Base-by-base conservation (phyloP, 2,113 vertebrate genomes). In the Girardinichthys multiradiatus region DNA sequence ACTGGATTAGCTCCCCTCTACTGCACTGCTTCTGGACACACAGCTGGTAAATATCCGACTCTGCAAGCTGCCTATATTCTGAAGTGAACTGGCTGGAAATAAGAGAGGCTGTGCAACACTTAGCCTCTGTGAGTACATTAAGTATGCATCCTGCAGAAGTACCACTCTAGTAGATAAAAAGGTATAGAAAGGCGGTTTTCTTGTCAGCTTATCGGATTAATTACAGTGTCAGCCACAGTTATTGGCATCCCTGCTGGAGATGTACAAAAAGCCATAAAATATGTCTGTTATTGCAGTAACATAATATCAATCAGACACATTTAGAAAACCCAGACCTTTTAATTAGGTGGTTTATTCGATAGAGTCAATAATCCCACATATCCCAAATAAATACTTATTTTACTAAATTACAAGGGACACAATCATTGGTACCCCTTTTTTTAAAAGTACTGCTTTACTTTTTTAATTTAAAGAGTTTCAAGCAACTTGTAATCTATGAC, bases 1-100 rank as follows among this genome's bases (percentile, higher is more conserved):
- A 82, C 73, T 84, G 86, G 86, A 84, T 88, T 88, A 88, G 82
- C 74, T 86, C 58, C 74, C 64, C 79, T 82, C 67, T 70, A 84
- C 67, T 75, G 79, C 78, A 61, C 75, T 24, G 72, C 70, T 64
- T 85, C 68, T 74, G 71, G 74, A 80, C 65, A 61, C 71, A 64
- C 68, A 57, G 70, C 29, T 9, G 17, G 51, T 79, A 83, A 74
- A 74, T 72, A 83, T 60, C 63, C 26, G 11, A 74, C 67, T 68
- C 73, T 64, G 75, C 69, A 48, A 64, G 58, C 70, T 77, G 67
- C 64, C 68, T 58, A 59, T 73, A 59, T 78, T 54, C 72, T 72
- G 33, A 64, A 77, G 74, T 4, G 54, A 58, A 63, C 39, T 58
- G 39, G 74, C 68, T 21, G 58, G 45, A n/a, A 57, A 70, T 48